Evolutionary conservation across 2,113 vertebrate species (phyloP), one percentile per base, ranked within the genome.

Genomic region (Castor canadensis): DNA sequence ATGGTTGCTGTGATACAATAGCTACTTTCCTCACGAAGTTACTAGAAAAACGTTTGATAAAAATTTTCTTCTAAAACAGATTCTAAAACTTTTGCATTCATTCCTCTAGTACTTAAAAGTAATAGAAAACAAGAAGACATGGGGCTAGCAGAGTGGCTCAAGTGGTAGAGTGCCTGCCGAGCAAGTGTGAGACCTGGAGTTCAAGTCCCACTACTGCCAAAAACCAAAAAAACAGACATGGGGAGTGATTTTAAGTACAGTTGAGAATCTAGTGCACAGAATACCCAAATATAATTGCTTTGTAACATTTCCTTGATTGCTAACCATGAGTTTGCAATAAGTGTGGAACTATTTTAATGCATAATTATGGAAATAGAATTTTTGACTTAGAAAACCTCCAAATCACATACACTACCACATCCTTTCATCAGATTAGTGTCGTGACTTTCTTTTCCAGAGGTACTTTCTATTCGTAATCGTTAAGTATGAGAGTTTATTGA

Each of bases 311-410:
- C n/a, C n/a, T n/a, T n/a, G n/a, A 24, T 38, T 89, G 24, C 62
- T 66, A 86, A 85, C 47, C 76, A 69, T 54, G 43, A 69, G 2
- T 82, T 58, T 80, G 52, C 32, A 82, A 11, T n/a, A 47, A 73
- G 40, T 80, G 17, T 52, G 81, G 56, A 89, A 69, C 40, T 93
- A 83, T 87, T 75, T 97, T 82, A 79, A 45, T 89, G 67, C 9
- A 9, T 40, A 52, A 32, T 75, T 56, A 20, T 81, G 56, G 54
- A 84, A 86, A 72, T 26, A 66, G 30, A 60, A 91, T 95, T n/a
- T n/a, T n/a, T n/a, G n/a, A n/a, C n/a, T n/a, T 54, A 88, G 47
- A 69, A 58, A 72, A 69, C 16, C 6, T 87, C 35, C 45, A 38
- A 77, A 62, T 12, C 26, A 64, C 30, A 52, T 52, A 52, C 52